phyloP scores from a whole-genome alignment of 2,113 vertebrate species.

The Zapus hudsonius region DNA sequence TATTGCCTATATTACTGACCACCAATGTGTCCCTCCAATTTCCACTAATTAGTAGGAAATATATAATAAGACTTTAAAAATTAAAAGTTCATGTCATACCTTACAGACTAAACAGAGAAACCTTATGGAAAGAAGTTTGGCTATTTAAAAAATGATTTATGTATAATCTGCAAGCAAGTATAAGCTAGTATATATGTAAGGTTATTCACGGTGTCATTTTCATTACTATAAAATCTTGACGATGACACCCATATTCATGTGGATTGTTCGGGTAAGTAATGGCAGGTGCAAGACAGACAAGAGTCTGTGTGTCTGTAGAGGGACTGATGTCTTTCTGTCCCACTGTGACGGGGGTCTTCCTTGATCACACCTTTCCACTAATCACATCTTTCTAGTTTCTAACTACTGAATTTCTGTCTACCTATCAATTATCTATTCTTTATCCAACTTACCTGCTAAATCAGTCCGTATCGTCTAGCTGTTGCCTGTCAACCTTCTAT shows the following conservation, averaged over 20 bases:
- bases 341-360: too few species aligned
- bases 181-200: not conserved
- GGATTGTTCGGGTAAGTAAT: not conserved
- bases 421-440: not conserved
- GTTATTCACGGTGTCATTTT: not conserved
- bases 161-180: not conserved
- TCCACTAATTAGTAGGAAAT: not conserved
- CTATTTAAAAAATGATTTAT: not conserved
- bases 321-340: not conserved
- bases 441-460: not conserved
- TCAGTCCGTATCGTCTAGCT: not conserved
- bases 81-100: not conserved
- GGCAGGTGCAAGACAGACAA: accelerated
- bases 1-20: not conserved
- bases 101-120: not conserved
- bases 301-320: accelerated
- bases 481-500: not conserved
- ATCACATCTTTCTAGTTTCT: too few species aligned
- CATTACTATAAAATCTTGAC: not conserved
- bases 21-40: not conserved
- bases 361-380: accelerated
- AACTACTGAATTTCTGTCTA: not conserved
- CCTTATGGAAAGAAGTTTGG: not conserved
- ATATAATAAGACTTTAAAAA: not conserved
- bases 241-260: not conserved